These are phyloP conservation scores for Callionymus lyra DNA, from an alignment of 2,113 vertebrate species.

Conservation along the genomic window DNA sequence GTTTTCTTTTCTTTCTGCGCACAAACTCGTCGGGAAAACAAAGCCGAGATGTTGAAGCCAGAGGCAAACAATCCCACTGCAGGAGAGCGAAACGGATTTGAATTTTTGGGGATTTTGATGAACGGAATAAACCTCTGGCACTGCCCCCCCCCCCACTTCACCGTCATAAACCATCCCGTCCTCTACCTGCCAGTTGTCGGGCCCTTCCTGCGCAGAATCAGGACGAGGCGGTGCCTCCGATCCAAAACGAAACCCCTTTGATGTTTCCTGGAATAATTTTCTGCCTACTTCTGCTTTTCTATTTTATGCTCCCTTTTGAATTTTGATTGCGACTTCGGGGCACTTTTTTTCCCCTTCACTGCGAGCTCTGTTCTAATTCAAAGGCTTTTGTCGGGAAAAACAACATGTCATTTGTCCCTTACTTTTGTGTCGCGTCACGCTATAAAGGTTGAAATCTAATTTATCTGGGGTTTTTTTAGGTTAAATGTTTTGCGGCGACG, in stretches of 20 bases:
- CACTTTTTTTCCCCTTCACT: conserved; percentile 50
- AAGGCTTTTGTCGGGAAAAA: conserved; percentile 49
- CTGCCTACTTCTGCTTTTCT: conserved; percentile 51
- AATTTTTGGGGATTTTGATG: conserved; percentile 26
- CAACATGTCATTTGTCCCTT: conserved; percentile 46
- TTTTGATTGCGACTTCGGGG: conserved; percentile 53
- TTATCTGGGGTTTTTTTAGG: conserved; percentile 10
- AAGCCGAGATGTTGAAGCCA: too few species aligned
- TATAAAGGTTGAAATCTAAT: too few species aligned
- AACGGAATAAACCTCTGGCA: conserved; percentile 29
- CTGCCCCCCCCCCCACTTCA: too few species aligned
- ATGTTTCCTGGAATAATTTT: conserved; percentile 56
- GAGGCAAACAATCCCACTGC: too few species aligned
- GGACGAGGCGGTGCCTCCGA: conserved; percentile 51
- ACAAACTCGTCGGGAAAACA: neutral
- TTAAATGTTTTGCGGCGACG: conserved; percentile 24
- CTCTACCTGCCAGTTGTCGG: conserved; percentile 31
- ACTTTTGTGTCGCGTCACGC: conserved; percentile 15
- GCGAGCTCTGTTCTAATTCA: conserved; percentile 46
- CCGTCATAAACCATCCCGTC: conserved; percentile 20
- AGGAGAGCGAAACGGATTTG: conserved; percentile 15
- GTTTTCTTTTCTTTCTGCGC: too few species aligned
- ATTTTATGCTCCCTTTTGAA: conserved; percentile 54
- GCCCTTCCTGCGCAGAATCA: conserved; percentile 32
- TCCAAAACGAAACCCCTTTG: conserved; percentile 58